Percentiles rank a stretch among this genome's conserved stretches.
These are phyloP conservation scores for Oceanites oceanicus DNA, from an alignment of 2,113 vertebrate species.

Conservation along the genomic window DNA sequence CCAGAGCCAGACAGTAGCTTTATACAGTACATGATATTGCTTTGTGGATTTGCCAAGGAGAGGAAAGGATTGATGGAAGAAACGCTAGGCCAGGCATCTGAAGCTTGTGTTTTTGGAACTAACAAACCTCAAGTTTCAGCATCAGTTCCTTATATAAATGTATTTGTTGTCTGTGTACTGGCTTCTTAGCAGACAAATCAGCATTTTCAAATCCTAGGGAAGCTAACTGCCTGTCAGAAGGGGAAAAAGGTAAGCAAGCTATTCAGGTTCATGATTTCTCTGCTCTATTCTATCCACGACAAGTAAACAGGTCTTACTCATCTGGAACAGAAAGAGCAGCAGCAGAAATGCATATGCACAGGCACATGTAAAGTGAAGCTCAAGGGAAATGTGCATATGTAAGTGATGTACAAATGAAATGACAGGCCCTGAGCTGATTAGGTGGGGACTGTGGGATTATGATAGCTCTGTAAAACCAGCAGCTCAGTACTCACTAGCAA, in stretches of 20 bases:
- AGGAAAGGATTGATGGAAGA: not conserved
- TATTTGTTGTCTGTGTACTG: not conserved
- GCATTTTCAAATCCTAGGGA: not conserved
- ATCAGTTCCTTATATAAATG: not conserved
- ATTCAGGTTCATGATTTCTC: not conserved
- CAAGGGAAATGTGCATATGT: not conserved
- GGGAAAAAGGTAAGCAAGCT: not conserved
- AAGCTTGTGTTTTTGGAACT: not conserved
- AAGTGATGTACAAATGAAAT: not conserved
- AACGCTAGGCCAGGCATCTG: not conserved
- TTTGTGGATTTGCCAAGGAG: not conserved
- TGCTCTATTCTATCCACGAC: not conserved
- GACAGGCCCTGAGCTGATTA: not conserved
- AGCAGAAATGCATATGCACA: not conserved
- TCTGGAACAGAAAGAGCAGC: not conserved
- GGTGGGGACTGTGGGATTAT: not conserved
- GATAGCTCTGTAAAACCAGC: not conserved
- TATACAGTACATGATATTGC: not conserved
- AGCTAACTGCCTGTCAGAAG: not conserved
- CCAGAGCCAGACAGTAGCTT: not conserved
- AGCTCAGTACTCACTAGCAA: not conserved
- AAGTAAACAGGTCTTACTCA: not conserved
- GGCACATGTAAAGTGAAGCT: not conserved
- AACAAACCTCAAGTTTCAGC: not conserved
- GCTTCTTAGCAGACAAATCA: not conserved